phyloP scores from a whole-genome alignment of 2,113 vertebrate genomes.

The Colius striatus region DNA sequence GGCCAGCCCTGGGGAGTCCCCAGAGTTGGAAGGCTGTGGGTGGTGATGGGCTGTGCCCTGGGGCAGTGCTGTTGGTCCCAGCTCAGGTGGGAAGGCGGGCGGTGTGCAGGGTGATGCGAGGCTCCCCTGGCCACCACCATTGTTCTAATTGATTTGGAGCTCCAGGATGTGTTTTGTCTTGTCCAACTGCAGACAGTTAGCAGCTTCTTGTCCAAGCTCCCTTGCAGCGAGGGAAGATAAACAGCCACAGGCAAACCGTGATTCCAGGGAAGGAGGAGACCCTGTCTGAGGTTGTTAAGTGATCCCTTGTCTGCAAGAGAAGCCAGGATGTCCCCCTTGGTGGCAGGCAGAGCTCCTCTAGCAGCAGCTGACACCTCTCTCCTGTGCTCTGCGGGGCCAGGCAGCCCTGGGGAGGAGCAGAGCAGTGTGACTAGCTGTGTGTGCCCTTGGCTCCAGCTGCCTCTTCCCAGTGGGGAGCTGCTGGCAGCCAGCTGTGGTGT shows the following conservation, averaged over 20 bases:
- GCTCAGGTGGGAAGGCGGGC: not conserved
- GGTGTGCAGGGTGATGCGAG: fast-evolving
- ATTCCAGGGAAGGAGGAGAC: not conserved
- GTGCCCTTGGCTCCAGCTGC: not conserved
- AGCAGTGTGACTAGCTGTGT: not conserved
- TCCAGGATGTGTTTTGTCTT: slow-evolving; percentile 8
- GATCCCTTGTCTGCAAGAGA: not conserved
- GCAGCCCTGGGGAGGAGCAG: not conserved
- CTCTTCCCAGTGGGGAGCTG: not conserved
- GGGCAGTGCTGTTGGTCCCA: not conserved
- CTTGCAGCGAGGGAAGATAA: slow-evolving; percentile 19
- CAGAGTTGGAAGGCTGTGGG: fast-evolving
- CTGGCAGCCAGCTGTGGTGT: slow-evolving; percentile 45
- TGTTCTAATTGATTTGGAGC: not conserved
- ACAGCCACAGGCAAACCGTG: slow-evolving; percentile 6
- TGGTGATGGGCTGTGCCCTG: not conserved
- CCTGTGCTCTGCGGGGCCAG: fast-evolving
- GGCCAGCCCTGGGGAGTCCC: not conserved
- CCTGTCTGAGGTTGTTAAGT: too few species aligned
- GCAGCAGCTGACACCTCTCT: not conserved
- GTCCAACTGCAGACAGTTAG: not conserved
- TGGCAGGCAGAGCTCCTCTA: not conserved
- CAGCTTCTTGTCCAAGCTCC: slow-evolving; percentile 11
- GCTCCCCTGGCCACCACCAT: not conserved
- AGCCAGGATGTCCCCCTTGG: too few species aligned